phyloP scores from a whole-genome alignment of 2,888 invertebrate species.

The Endomychus coccineus region DNA sequence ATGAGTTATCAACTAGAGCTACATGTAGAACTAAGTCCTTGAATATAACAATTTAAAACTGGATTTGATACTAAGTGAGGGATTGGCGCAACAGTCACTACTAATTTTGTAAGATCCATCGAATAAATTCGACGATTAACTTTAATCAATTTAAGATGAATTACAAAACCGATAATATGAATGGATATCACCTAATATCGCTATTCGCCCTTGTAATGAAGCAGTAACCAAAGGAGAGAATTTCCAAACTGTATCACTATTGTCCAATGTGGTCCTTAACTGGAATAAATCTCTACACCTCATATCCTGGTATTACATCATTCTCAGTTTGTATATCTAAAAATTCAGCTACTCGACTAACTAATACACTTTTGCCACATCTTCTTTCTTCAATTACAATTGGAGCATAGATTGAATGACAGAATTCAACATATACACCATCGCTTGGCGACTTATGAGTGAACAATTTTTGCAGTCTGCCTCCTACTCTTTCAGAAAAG shows the following conservation, averaged over 20 bases:
- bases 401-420: no score
- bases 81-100: no score
- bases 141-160: no score
- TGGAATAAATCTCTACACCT: constrained; percentile 90
- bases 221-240: constrained; percentile 83
- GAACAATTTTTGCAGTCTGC: constrained; percentile 14
- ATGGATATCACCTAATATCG: constrained; percentile 82
- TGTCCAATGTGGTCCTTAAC: constrained; percentile 77
- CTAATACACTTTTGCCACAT: constrained; percentile 82
- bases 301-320: constrained; percentile 96
- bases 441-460: constrained; percentile 10
- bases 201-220: constrained; percentile 75
- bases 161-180: no score
- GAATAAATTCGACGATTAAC: no score
- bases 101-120: no score
- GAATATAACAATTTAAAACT: no score
- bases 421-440: constrained; percentile 53
- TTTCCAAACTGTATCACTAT: constrained; percentile 93
- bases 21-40: no score
- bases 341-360: constrained; percentile 67
- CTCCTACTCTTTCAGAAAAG: constrained; percentile 3
- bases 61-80: no score
- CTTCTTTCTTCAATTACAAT: constrained; percentile 81
- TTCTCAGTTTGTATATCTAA: constrained; percentile 77
- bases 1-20: no score